Percentiles rank a stretch among this genome's conserved stretches.
phyloP scores from a whole-genome alignment of 2,888 invertebrate genomes.

The Heliconius sara region DNA sequence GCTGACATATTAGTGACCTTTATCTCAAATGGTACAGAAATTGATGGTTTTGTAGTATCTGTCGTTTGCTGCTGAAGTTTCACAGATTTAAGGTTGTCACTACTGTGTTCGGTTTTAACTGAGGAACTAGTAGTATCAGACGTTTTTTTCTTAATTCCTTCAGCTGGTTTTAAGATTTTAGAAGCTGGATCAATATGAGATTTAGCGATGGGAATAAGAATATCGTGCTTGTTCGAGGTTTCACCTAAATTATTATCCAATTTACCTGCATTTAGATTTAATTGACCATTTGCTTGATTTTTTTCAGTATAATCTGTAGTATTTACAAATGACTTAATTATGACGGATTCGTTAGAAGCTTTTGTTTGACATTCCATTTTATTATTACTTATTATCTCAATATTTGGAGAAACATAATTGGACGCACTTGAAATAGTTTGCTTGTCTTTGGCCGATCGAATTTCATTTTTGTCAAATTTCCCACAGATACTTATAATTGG shows the following conservation, averaged over 20 bases:
- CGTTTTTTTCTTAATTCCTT: not conserved
- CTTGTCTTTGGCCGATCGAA: slow-evolving; percentile 18
- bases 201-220: slow-evolving; percentile 1
- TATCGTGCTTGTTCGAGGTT: slow-evolving; percentile 4
- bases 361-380: slow-evolving; percentile 21
- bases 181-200: slow-evolving; percentile 11
- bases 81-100: not conserved
- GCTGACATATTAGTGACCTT: slow-evolving; percentile 3
- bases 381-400: slow-evolving; percentile 21
- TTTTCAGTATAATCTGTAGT: slow-evolving; percentile 3
- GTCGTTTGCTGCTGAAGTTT: slow-evolving; percentile 5
- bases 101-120: not conserved
- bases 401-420: slow-evolving; percentile 19
- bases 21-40: slow-evolving; percentile 24
- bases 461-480: slow-evolving; percentile 29
- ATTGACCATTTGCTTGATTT: slow-evolving; percentile 20
- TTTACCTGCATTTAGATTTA: not conserved
- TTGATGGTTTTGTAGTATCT: slow-evolving; percentile 2
- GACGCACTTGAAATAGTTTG: slow-evolving; percentile 5
- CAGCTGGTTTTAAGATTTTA: slow-evolving; percentile 6
- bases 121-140: not conserved
- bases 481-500: slow-evolving; percentile 17
- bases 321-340: slow-evolving; percentile 17
- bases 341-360: slow-evolving; percentile 12
- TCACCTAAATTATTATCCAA: slow-evolving; percentile 17